Base-by-base conservation (phyloP, 2,797 vertebrate species). In the Notolepis coatsorum region DNA sequence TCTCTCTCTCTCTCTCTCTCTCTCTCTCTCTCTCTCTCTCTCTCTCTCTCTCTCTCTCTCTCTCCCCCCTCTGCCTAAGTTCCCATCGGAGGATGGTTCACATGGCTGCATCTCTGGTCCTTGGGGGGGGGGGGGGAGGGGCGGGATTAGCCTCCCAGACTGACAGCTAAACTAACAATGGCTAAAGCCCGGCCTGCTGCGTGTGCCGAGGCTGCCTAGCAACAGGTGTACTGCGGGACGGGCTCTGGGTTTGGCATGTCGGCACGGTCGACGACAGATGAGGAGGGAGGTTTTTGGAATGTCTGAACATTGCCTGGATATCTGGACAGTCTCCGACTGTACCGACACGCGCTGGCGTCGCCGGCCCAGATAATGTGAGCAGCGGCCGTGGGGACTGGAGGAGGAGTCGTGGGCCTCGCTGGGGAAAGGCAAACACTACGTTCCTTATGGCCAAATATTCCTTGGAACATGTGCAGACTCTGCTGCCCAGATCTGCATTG, bases 101-200 rank as follows among this genome's bases (percentile, higher is more conserved):
- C 73, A 82, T 72, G 84, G 80, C 73, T 54, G 73, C 76, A 75
- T 85, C 80, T 82, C 70, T 51, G 62, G 53, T 85, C 81, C 84
- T 74, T 84, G 80, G 80, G 80, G 80, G 71, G 74, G 72, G 66
- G 25, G 2, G 28, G 21, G 65, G 60, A 15, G 55, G 73, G 88
- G 73, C 60, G 83, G 84, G 87, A 89, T 89, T 87, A 89, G 72
- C 74, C 61, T 71, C 64, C 67, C 71, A 65, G 82, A 89, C 73
- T 71, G 88, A 88, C 76, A 84, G 84, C 88, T 86, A 87, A 88
- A 86, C 88, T 90, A 89, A 90, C 85, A 89, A 88, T 74, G 66
- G 68, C 68, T 68, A 62, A 65, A 77, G 56, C 71, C 27, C 47
- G 30, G 20, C 60, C 43, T 70, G 45, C 65, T 84, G 65, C 48